phyloP scores from a whole-genome alignment of 2,888 invertebrate genomes.

The Chymomyza amoena region DNA sequence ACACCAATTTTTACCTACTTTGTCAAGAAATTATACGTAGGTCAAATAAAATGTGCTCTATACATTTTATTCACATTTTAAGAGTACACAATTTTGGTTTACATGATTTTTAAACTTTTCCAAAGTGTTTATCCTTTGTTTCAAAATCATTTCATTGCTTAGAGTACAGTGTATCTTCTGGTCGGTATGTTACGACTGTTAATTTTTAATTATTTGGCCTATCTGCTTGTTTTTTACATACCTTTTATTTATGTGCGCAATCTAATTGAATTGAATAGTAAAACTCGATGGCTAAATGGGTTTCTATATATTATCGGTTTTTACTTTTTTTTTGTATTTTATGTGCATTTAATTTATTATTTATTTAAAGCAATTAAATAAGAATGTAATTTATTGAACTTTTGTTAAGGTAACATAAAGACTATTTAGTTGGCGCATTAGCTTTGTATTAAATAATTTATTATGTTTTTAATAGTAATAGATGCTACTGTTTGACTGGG shows the following conservation, averaged over 20 bases:
- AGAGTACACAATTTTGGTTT: too few relatives aligned
- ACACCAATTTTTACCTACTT: too few relatives aligned
- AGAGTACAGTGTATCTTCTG: too few relatives aligned
- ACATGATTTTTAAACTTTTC: too few relatives aligned
- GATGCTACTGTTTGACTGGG: too few relatives aligned
- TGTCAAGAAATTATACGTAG: too few relatives aligned
- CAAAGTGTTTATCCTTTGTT: too few relatives aligned
- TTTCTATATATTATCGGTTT: slow-evolving; percentile 3
- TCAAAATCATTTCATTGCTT: too few relatives aligned
- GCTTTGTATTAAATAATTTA: slow-evolving; percentile 17
- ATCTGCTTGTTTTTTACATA: slow-evolving; percentile 31
- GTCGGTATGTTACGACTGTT: not conserved
- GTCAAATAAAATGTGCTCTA: too few relatives aligned
- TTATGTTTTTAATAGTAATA: not conserved
- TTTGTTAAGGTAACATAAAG: not conserved
- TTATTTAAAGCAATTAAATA: slow-evolving; percentile 31
- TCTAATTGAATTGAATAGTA: slow-evolving; percentile 35
- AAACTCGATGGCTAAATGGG: slow-evolving; percentile 4
- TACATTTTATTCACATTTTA: too few relatives aligned
- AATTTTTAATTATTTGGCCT: slow-evolving; percentile 2
- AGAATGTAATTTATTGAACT: slow-evolving; percentile 26
- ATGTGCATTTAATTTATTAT: slow-evolving; percentile 5
- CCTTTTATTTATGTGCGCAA: not conserved
- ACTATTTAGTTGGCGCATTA: not conserved
- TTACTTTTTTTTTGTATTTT: not conserved